These are phyloP conservation scores for Clarias batrachus DNA, from an alignment of 2,113 vertebrate genomes.

Conservation along the genomic window DNA sequence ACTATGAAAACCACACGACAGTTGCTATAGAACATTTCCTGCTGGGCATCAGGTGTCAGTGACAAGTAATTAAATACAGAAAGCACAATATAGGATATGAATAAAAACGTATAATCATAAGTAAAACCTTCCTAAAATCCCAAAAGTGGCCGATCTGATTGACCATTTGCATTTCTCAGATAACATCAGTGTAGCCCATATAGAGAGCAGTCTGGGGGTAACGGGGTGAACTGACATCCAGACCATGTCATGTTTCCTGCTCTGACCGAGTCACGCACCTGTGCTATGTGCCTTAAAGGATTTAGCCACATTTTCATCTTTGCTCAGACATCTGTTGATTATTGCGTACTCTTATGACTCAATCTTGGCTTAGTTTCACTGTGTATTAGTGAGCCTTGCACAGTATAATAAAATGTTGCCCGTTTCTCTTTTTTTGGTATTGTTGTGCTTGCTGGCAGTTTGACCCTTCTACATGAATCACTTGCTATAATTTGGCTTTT, in stretches of 20 bases:
- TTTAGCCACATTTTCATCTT: background rate
- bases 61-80: conserved; percentile 19
- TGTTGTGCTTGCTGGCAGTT: background rate
- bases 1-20: conserved; percentile 21
- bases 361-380: background rate
- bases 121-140: background rate
- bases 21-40: background rate
- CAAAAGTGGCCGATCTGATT: background rate
- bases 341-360: background rate
- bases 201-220: background rate
- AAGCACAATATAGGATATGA: background rate
- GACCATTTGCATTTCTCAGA: background rate
- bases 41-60: conserved; percentile 12
- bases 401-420: background rate
- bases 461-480: background rate
- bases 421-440: background rate
- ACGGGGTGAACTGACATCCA: background rate
- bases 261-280: background rate
- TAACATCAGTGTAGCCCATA: background rate
- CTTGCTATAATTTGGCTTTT: background rate
- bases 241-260: background rate
- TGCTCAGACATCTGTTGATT: background rate
- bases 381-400: background rate
- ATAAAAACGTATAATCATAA: background rate
- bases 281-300: background rate